Percentiles rank a stretch among this genome's conserved stretches.
Evolutionary conservation across 2,888 invertebrate genomes (phyloP).

Genomic region (Nemotelus nigrinus): DNA sequence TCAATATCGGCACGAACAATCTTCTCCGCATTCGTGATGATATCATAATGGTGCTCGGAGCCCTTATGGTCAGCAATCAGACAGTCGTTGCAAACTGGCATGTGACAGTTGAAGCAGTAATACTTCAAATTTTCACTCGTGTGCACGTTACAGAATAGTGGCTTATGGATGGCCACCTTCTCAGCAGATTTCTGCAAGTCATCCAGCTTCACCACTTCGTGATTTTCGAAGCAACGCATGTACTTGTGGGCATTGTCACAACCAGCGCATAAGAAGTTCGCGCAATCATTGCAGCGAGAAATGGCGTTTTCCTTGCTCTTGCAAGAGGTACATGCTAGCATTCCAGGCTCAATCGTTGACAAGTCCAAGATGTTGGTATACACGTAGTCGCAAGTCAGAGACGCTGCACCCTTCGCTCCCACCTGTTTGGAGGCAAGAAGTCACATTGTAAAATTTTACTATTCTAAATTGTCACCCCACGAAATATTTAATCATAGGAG

Average conservation of each 20-base stretch:
- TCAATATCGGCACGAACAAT: constrained; percentile 81
- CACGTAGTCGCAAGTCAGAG: constrained; percentile 87
- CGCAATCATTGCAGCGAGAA: constrained; percentile 93
- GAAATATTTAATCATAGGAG: too few relatives aligned
- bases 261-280: constrained; percentile 91
- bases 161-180: constrained; percentile 87
- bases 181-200: constrained; percentile 80
- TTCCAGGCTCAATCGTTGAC: constrained; percentile 76
- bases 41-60: constrained; percentile 84
- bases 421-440: constrained; percentile 65
- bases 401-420: constrained; percentile 78
- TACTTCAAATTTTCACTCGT: constrained; percentile 85
- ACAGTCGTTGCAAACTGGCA: constrained; percentile 89
- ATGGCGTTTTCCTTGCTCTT: constrained; percentile 94
- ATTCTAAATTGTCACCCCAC: too few relatives aligned
- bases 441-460: too few relatives aligned
- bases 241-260: constrained; percentile 96
- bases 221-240: constrained; percentile 97
- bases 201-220: constrained; percentile 89
- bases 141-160: constrained; percentile 85
- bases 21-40: constrained; percentile 81
- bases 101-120: constrained; percentile 88
- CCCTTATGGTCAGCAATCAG: constrained; percentile 84
- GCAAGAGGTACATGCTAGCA: constrained; percentile 89
- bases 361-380: constrained; percentile 86